A percentile compares a stretch with the other conserved stretches of the same genome.
These are phyloP conservation scores for Drosophila teissieri DNA, from an alignment of 1,140 invertebrate species.

Conservation along the genomic window DNA sequence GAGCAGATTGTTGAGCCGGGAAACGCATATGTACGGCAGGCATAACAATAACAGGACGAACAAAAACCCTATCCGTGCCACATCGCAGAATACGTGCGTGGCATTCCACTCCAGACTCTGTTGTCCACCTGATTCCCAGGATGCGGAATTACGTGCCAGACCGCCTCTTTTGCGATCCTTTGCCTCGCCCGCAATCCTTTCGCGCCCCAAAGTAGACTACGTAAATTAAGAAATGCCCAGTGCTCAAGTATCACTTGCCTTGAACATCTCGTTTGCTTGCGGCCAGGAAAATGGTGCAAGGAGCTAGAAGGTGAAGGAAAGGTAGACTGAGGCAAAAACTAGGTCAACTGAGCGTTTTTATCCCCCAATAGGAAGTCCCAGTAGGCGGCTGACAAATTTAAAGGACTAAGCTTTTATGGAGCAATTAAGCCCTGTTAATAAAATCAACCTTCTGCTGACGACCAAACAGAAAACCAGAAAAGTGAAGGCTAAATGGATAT, in stretches of 20 bases:
- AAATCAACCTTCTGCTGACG: constrained; percentile 36
- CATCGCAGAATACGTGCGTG: constrained; percentile 40
- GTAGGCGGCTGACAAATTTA: constrained; percentile 27
- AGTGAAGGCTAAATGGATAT: not conserved
- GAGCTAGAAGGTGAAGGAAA: not conserved
- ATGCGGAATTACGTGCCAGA: constrained; percentile 30
- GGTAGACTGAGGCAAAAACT: constrained; percentile 7
- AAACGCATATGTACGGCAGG: constrained; percentile 24
- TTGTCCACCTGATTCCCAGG: constrained; percentile 22
- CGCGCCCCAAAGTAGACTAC: constrained; percentile 13
- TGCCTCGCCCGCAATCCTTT: constrained; percentile 18
- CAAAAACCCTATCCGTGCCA: constrained; percentile 8
- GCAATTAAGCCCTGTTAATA: constrained; percentile 52
- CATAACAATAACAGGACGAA: constrained; percentile 25
- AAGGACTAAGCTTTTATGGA: constrained; percentile 45
- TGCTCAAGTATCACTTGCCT: constrained; percentile 8
- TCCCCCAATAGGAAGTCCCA: not conserved
- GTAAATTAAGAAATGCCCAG: constrained; percentile 10
- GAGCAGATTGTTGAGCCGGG: constrained; percentile 30
- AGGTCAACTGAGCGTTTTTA: constrained; percentile 29
- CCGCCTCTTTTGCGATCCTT: not conserved
- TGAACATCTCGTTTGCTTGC: constrained; percentile 1
- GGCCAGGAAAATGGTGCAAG: not conserved
- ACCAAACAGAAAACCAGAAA: constrained; percentile 4
- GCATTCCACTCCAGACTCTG: constrained; percentile 25